A percentile compares a stretch with the other conserved stretches of the same genome.
Conservation (phyloP, 92 coral and sea anemone genomes). For the Paragorgia papillata region DNA sequence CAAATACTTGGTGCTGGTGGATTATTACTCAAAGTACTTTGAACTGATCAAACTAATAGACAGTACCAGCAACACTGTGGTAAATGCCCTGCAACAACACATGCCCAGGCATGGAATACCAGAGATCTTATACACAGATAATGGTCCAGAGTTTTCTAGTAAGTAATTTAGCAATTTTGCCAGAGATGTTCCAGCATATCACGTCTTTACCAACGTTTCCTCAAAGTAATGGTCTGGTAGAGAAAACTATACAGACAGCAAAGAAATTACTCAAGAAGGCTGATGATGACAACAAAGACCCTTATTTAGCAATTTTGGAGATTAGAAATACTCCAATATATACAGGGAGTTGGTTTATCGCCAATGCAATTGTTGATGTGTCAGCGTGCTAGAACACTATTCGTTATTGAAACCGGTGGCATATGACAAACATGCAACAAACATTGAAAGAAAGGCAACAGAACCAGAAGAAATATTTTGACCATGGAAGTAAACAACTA, state of each 20-base stretch:
- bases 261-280: constrained; percentile 45
- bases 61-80: constrained; percentile 41
- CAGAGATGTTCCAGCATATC: constrained; percentile 38
- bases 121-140: constrained; percentile 48
- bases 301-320: constrained; percentile 43
- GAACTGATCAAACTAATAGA: constrained; percentile 26
- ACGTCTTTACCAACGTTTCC: constrained; percentile 53
- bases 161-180: constrained; percentile 35
- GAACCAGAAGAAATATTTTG: constrained; percentile 28
- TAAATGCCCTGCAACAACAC: constrained; percentile 36
- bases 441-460: constrained; percentile 9
- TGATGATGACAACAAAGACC: constrained; percentile 36
- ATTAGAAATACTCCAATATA: constrained; percentile 39
- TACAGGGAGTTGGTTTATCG: constrained; percentile 42
- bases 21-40: constrained; percentile 42
- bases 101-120: constrained; percentile 38
- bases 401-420: constrained; percentile 37
- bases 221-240: constrained; percentile 54
- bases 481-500: constrained; percentile 39
- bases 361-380: constrained; percentile 55
- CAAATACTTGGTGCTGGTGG: constrained; percentile 33
- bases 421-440: constrained; percentile 34
- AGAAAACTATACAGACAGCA: constrained; percentile 45
- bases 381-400: constrained; percentile 37
- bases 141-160: constrained; percentile 52